Evolutionary conservation across 1,140 invertebrate species (phyloP).

Genomic region (Drosophila melanica): DNA sequence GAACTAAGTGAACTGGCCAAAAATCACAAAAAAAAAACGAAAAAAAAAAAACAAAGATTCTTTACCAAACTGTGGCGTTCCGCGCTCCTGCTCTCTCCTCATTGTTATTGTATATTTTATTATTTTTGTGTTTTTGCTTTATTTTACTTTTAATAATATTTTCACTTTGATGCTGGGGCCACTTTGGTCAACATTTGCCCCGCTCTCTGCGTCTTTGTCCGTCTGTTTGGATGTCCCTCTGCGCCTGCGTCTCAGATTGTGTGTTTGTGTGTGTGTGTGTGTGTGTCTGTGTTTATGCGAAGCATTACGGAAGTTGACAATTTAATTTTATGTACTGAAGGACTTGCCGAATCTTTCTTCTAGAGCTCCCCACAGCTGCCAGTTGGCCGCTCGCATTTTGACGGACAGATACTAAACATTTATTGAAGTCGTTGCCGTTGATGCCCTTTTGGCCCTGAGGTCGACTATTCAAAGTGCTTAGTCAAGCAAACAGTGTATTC

Average conservation of each 20-base stretch:
- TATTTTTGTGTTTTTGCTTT: constrained; percentile 40
- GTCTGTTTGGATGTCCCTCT: neutral
- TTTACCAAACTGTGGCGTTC: constrained; percentile 24
- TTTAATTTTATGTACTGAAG: constrained; percentile 77
- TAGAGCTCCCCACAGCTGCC: neutral
- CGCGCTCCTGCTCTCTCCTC: neutral
- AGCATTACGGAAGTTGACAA: constrained; percentile 79
- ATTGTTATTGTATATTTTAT: constrained; percentile 37
- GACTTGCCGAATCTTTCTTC: constrained; percentile 38
- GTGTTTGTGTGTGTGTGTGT: neutral
- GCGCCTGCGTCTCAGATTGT: neutral
- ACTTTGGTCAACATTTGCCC: constrained; percentile 50
- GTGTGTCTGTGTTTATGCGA: constrained; percentile 52
- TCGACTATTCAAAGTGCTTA: constrained; percentile 74
- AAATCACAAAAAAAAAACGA: neutral
- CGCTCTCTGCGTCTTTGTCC: neutral
- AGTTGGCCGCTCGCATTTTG: constrained; percentile 10
- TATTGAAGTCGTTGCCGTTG: constrained; percentile 58
- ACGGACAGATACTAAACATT: constrained; percentile 72
- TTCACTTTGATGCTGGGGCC: constrained; percentile 74
- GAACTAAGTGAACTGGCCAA: constrained; percentile 75
- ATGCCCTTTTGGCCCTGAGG: constrained; percentile 37
- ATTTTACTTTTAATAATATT: constrained; percentile 77
- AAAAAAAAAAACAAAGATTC: constrained; percentile 26
- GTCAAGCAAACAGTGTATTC: constrained; percentile 47